Evolutionary conservation across 2,113 vertebrate species (phyloP).

Genomic region (Pheucticus melanocephalus): DNA sequence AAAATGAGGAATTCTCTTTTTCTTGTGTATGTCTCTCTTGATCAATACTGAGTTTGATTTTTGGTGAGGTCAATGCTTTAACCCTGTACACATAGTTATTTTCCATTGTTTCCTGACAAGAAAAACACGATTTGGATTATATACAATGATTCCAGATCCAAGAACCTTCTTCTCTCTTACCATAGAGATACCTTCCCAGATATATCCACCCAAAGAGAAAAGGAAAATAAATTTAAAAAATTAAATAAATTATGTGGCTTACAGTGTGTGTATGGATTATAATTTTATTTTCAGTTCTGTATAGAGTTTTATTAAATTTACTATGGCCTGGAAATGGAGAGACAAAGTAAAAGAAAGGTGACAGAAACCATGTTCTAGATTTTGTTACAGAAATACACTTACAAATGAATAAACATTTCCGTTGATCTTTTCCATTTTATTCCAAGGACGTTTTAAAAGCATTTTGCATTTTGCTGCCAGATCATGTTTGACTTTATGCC

Average conservation of each 20-base stretch:
- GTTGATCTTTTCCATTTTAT: slow-evolving; percentile 56
- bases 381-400: background rate
- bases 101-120: background rate
- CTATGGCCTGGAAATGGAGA: background rate
- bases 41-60: background rate
- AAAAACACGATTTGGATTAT: background rate
- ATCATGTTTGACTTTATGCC: slow-evolving; percentile 72
- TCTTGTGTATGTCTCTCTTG: background rate
- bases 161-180: background rate
- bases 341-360: background rate
- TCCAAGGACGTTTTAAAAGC: slow-evolving; percentile 54
- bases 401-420: slow-evolving; percentile 28
- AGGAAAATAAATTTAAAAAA: background rate
- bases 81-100: background rate
- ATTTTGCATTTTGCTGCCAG: slow-evolving; percentile 65
- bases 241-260: background rate
- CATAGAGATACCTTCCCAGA: background rate
- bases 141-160: background rate
- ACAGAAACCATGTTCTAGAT: background rate
- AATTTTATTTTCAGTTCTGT: background rate
- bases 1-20: background rate
- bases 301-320: background rate
- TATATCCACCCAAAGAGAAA: background rate
- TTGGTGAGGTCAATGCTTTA: background rate
- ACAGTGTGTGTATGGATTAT: background rate